Evolutionary conservation across 2,797 vertebrate genomes (phyloP).

Genomic region (Myotis vivesi): DNA sequence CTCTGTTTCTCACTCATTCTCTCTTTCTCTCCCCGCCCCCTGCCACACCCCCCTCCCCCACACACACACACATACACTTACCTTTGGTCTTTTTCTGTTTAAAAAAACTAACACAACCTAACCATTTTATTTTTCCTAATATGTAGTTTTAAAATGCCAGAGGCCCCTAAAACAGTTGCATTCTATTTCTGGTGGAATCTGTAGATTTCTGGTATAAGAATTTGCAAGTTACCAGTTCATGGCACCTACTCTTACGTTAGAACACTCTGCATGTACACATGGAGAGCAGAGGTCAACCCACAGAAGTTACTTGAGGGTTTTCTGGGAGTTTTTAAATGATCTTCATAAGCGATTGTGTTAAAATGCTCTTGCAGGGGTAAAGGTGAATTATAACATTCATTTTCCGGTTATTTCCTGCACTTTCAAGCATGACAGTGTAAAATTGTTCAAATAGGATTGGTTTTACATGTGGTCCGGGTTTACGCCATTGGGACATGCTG

Average conservation of each 20-base stretch:
- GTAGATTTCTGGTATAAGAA: background rate
- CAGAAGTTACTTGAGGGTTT: constrained; percentile 47
- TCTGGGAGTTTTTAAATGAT: constrained; percentile 63
- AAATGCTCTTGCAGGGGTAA: constrained; percentile 56
- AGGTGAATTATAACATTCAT: constrained; percentile 69
- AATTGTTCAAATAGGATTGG: constrained; percentile 65
- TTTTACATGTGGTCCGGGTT: constrained; percentile 60
- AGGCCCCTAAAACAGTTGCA: background rate
- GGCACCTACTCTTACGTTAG: background rate
- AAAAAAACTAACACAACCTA: background rate
- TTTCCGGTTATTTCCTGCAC: constrained; percentile 55
- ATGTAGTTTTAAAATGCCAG: background rate
- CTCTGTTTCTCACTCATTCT: background rate
- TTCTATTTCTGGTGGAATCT: background rate
- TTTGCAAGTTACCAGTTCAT: background rate
- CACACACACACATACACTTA: background rate
- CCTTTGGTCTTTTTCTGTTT: background rate
- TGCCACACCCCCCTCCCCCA: background rate
- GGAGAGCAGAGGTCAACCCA: background rate
- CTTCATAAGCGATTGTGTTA: constrained; percentile 52
- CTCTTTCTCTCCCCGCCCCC: accelerated
- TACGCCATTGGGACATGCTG: constrained; percentile 33
- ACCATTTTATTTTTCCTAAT: background rate
- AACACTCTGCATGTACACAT: background rate
- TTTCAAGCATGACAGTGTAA: constrained; percentile 62